Evolutionary conservation across 2,797 vertebrate genomes (phyloP).

Genomic region (Amphiprion clarkii): DNA sequence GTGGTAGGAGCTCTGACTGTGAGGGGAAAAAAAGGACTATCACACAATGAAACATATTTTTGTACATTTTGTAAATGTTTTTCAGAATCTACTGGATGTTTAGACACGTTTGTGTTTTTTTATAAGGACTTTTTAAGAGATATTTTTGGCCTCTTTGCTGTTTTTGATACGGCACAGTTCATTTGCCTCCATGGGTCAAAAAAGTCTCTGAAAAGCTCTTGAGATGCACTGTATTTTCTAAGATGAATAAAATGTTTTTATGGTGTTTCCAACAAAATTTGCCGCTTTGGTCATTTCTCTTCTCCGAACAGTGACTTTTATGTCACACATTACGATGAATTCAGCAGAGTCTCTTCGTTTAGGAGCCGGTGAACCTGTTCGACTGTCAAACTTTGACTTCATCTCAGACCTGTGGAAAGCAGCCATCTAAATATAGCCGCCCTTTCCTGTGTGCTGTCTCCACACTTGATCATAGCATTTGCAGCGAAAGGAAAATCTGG

Average conservation of each 20-base stretch:
- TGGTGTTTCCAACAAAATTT: constrained; percentile 32
- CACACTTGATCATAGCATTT: constrained; percentile 16
- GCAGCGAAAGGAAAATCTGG: constrained; percentile 66
- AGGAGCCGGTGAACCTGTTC: background rate
- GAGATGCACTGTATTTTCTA: constrained; percentile 81
- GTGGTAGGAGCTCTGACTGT: constrained; percentile 84
- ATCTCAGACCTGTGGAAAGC: constrained; percentile 5
- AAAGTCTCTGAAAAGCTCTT: constrained; percentile 82
- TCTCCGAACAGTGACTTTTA: background rate
- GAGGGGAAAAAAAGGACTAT: constrained; percentile 38
- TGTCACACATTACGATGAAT: background rate
- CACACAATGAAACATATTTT: constrained; percentile 41
- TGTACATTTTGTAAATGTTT: constrained; percentile 84
- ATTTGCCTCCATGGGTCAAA: constrained; percentile 81
- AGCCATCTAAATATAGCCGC: background rate
- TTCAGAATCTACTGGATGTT: constrained; percentile 82
- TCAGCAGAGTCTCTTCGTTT: background rate
- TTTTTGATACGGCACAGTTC: constrained; percentile 69
- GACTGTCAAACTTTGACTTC: background rate
- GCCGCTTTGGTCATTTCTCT: constrained; percentile 25
- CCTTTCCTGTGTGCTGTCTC: background rate
- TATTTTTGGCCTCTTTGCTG: constrained; percentile 30
- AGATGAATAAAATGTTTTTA: constrained; percentile 81
- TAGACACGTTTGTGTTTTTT: constrained; percentile 69
- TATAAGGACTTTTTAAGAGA: constrained; percentile 33